Base-by-base conservation (phyloP, 2,888 invertebrate species). In the Anthrax anthrax region DNA sequence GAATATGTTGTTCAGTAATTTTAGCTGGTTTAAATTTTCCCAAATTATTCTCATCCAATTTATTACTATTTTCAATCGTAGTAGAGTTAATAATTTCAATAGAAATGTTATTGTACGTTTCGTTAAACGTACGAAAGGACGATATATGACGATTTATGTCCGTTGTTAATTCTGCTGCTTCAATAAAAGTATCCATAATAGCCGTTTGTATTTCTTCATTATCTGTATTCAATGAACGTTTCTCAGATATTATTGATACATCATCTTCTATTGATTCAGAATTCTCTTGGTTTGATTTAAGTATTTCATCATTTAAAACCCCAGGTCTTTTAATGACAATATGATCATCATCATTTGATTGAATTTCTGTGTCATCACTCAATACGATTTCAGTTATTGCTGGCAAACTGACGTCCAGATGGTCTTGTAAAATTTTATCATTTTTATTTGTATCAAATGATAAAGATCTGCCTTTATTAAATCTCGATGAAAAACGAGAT, bases 51-150 rank as follows among this genome's bases (percentile, higher is more conserved):
- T 42, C 42, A 32, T 44, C 49, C 49, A 49, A 3, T 13, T 44
- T 39, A 41, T 32, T 8, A 49, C 27, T 18, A 41, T 27, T 14
- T 23, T 57, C 54, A 47, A 55, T 54, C 18, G 56, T 54, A 19
- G 50, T 44, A 44, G 54, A 46, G 44, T 57, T 55, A 45, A 55
- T 50, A 23, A 55, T 48, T 17, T 54, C 52, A 9, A 56, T 49
- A 19, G 56, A 50, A 17, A 55, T 48, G 6, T 54, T 17, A 45
- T 55, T 53, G 19, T 32, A 47, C 52, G 50, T 47, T 43, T 54
- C 51, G 36, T 45, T 37, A 52, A 47, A 36, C 37, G 52, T 27
- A 48, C 46, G 54, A 48, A 55, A 52, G 38, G 52, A 53, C 17
- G 43, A 44, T 16, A 53, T 44, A n/a, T 52, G 49, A 8, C 50